Conservation (phyloP, 2,888 invertebrate species). For the Beris morrisii region DNA sequence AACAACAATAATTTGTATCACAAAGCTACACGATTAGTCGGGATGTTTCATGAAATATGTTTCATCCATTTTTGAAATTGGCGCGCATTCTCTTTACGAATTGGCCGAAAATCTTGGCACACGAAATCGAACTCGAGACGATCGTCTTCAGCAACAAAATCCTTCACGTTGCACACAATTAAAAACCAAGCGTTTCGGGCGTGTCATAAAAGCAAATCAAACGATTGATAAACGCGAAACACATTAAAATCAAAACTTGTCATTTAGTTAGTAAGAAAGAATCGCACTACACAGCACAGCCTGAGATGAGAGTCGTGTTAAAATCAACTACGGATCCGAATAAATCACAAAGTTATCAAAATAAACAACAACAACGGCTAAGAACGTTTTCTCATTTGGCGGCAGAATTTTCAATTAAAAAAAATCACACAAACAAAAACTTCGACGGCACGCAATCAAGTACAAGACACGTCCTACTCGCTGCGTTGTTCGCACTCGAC, state of each 20-base stretch:
- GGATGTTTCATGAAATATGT: conserved; percentile 39
- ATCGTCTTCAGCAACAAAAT: too few species aligned
- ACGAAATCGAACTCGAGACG: too few species aligned
- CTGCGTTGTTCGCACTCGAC: conserved; percentile 55
- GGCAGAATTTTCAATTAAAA: conserved; percentile 36
- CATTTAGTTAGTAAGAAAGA: conserved; percentile 5
- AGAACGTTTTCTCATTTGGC: not conserved
- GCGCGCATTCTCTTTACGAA: not conserved
- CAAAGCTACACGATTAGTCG: conserved; percentile 25
- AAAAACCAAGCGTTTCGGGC: conserved; percentile 21
- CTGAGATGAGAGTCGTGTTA: too few species aligned
- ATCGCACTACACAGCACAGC: too few species aligned
- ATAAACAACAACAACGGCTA: too few species aligned
- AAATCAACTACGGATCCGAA: too few species aligned
- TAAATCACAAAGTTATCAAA: too few species aligned
- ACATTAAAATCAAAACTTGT: too few species aligned
- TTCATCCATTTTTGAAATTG: conserved; percentile 36
- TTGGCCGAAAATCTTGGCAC: too few species aligned
- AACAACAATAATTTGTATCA: too few species aligned
- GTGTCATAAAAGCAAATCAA: conserved; percentile 4
- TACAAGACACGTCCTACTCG: conserved; percentile 54
- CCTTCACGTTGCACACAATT: too few species aligned
- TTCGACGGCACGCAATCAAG: not conserved
- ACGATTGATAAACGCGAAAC: not conserved
- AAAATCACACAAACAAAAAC: conserved; percentile 39